phyloP scores from a whole-genome alignment of 2,113 vertebrate species.

The Nothocercus nigrocapillus region DNA sequence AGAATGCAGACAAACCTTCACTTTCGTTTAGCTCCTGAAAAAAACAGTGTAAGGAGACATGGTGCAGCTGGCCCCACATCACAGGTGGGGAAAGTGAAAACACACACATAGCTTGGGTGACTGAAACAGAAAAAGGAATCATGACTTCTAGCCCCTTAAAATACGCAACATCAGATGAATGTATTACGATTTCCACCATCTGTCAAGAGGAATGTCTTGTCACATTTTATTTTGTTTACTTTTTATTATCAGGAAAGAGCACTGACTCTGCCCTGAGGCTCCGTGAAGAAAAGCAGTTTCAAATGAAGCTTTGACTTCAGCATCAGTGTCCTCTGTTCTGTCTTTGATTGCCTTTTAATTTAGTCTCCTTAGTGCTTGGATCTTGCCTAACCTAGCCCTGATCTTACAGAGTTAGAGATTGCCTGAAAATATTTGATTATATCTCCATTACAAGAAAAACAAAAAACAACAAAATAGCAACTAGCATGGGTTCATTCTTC shows the following conservation, averaged over 20 bases:
- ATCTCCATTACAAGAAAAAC: not conserved
- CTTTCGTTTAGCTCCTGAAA: not conserved
- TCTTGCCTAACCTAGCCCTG: not conserved
- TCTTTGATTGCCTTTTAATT: constrained; percentile 6
- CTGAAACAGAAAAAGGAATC: not conserved
- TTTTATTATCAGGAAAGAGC: constrained; percentile 27
- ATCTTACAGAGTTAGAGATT: not conserved
- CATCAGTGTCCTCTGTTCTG: not conserved
- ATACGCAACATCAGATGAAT: not conserved
- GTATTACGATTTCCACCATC: constrained; percentile 30
- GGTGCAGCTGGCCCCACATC: not conserved
- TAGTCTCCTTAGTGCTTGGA: not conserved
- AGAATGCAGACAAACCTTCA: not conserved
- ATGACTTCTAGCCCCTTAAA: not conserved
- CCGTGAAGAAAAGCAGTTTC: not conserved
- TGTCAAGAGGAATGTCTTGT: constrained; percentile 17
- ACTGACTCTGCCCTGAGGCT: not conserved
- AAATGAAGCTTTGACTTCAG: not conserved
- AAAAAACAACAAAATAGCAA: not conserved
- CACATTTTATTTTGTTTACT: constrained; percentile 49
- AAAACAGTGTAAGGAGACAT: not conserved
- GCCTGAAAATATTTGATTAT: not conserved
- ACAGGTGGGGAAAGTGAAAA: not conserved
- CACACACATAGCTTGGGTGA: not conserved
- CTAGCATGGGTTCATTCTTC: not conserved